Evolutionary conservation across 1,140 invertebrate species (phyloP).

Genomic region (Centruroides sculpturatus): DNA sequence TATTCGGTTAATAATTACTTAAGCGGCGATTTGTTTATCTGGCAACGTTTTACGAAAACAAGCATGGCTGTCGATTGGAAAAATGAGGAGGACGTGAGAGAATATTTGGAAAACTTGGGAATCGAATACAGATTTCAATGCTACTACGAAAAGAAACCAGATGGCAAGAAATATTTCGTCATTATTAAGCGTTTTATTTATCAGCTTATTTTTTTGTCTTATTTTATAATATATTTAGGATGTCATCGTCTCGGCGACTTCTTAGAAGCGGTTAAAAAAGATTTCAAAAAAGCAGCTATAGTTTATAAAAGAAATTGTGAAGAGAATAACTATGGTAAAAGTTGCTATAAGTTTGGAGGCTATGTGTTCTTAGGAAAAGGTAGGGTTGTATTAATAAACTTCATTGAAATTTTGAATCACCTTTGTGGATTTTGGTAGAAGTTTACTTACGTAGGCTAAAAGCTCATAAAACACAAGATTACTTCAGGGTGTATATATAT

Average conservation of each 20-base stretch:
- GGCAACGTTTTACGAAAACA: too few species aligned
- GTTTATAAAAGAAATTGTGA: conserved; percentile 75
- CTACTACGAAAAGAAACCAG: conserved; percentile 60
- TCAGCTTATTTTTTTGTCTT: conserved; percentile 9
- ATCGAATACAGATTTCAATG: conserved; percentile 85
- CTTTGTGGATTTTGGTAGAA: too few species aligned
- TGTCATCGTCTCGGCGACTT: conserved; percentile 82
- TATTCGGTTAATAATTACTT: too few species aligned
- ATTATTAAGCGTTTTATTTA: neutral
- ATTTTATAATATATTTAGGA: conserved; percentile 36
- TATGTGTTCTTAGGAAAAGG: conserved; percentile 36
- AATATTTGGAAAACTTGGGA: conserved; percentile 74
- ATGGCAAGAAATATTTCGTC: conserved; percentile 39
- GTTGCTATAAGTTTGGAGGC: conserved; percentile 69
- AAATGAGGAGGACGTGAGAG: conserved; percentile 65
- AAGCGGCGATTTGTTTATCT: too few species aligned
- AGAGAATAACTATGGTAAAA: conserved; percentile 57
- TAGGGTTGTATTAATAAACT: neutral
- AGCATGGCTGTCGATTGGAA: conserved; percentile 44
- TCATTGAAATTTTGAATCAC: too few species aligned
- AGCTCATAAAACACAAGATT: too few species aligned
- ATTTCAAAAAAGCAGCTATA: conserved; percentile 56
- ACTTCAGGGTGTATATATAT: too few species aligned
- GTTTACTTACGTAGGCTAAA: too few species aligned
- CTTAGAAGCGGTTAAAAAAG: conserved; percentile 61